Evolutionary conservation across 2,797 vertebrate genomes (phyloP).

Genomic region (Ciconia nigra): DNA sequence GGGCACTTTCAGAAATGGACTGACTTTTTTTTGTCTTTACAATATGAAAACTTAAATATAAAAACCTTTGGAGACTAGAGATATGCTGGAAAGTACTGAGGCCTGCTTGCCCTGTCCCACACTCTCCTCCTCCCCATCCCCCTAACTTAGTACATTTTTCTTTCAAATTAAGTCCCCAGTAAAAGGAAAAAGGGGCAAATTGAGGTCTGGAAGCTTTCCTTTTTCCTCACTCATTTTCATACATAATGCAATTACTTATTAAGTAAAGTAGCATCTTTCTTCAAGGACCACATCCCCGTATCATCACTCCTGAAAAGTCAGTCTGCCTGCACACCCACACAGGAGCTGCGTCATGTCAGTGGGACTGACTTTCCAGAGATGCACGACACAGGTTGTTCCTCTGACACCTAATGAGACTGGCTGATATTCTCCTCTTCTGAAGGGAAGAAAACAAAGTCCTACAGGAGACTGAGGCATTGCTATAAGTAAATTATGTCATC

Average conservation of each 20-base stretch:
- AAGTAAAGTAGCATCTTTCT: not conserved
- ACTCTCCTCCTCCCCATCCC: not conserved
- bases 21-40: not conserved
- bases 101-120: not conserved
- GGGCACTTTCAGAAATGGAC: not conserved
- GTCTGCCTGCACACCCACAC: not conserved
- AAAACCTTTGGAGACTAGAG: not conserved
- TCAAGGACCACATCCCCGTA: not conserved
- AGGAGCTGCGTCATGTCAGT: not conserved
- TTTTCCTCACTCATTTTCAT: not conserved
- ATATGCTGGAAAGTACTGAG: not conserved
- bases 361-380: not conserved
- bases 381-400: not conserved
- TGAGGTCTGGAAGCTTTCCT: not conserved
- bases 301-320: not conserved
- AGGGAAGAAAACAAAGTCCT: not conserved
- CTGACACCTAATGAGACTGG: not conserved
- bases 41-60: not conserved
- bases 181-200: not conserved
- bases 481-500: not conserved
- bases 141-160: not conserved
- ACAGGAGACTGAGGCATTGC: not conserved
- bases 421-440: not conserved
- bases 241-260: not conserved
- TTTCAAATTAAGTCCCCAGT: not conserved